Conservation (phyloP, 1,140 invertebrate genomes). For the Papilio dardanus region DNA sequence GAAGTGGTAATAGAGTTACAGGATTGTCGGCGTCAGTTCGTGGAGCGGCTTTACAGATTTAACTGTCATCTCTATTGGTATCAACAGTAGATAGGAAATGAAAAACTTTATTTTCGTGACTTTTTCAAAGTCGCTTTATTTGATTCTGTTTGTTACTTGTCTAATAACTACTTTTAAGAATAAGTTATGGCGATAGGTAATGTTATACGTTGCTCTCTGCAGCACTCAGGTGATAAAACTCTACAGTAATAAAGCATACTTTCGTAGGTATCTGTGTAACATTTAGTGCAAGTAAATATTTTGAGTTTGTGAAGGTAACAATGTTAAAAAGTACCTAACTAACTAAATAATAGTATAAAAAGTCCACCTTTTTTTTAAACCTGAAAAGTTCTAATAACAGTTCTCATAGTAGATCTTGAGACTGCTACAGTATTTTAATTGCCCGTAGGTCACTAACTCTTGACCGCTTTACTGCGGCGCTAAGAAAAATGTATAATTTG, state of each 20-base stretch:
- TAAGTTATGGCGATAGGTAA: too few relatives aligned
- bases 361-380: background rate
- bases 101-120: background rate
- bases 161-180: too few relatives aligned
- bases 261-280: too few relatives aligned
- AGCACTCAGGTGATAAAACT: too few relatives aligned
- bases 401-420: constrained; percentile 7
- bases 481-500: constrained; percentile 36
- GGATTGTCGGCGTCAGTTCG: constrained; percentile 71
- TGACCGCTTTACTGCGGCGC: constrained; percentile 28
- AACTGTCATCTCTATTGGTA: background rate
- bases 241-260: too few relatives aligned
- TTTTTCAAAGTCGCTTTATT: background rate
- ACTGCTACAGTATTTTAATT: constrained; percentile 16
- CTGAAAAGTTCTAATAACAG: constrained; percentile 1
- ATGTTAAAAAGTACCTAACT: too few relatives aligned
- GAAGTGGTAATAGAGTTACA: constrained; percentile 76
- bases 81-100: background rate
- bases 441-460: constrained; percentile 20
- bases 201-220: too few relatives aligned
- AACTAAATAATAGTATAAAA: background rate
- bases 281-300: too few relatives aligned
- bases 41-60: constrained; percentile 54
- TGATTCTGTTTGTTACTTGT: background rate
- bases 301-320: too few relatives aligned